Percentiles rank a stretch among this genome's conserved stretches.
Evolutionary conservation across 2,888 invertebrate species (phyloP).

Genomic region (Acrocyrtus sp.): DNA sequence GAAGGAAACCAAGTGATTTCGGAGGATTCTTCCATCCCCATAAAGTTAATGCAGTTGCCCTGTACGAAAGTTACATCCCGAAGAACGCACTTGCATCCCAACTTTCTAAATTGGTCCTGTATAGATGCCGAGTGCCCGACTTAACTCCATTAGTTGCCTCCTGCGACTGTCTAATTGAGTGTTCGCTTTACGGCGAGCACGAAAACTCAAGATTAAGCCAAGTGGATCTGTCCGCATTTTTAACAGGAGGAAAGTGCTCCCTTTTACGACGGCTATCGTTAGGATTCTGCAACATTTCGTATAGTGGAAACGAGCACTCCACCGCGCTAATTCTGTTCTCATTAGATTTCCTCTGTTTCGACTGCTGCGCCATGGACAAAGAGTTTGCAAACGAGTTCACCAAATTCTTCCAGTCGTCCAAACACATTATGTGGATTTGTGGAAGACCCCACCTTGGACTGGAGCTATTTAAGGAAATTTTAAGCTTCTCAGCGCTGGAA

Average conservation of each 20-base stretch:
- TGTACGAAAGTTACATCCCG: constrained; percentile 48
- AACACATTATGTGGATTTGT: constrained; percentile 41
- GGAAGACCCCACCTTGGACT: constrained; percentile 36
- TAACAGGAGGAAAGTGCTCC: constrained; percentile 39
- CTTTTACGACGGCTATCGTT: constrained; percentile 27
- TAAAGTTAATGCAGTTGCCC: constrained; percentile 18
- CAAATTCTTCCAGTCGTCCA: constrained; percentile 36
- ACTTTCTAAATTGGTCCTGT: constrained; percentile 39
- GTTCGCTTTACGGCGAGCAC: constrained; percentile 47
- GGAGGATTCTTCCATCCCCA: constrained; percentile 48
- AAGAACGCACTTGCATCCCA: constrained; percentile 30
- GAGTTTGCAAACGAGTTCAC: constrained; percentile 40
- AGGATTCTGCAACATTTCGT: constrained; percentile 33
- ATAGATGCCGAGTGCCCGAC: constrained; percentile 39
- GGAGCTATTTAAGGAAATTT: constrained; percentile 22
- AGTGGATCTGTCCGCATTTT: constrained; percentile 39
- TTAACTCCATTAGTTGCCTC: constrained; percentile 35
- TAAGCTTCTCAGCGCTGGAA: constrained; percentile 34
- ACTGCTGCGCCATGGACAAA: constrained; percentile 39
- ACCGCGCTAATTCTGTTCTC: constrained; percentile 18
- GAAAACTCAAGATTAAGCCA: constrained; percentile 43
- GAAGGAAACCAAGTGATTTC: constrained; percentile 37
- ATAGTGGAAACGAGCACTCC: constrained; percentile 17
- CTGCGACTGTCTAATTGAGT: constrained; percentile 38
- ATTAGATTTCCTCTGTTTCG: constrained; percentile 41